phyloP scores from a whole-genome alignment of 2,797 vertebrate genomes.

The Enteromius afrohamiltoni region DNA sequence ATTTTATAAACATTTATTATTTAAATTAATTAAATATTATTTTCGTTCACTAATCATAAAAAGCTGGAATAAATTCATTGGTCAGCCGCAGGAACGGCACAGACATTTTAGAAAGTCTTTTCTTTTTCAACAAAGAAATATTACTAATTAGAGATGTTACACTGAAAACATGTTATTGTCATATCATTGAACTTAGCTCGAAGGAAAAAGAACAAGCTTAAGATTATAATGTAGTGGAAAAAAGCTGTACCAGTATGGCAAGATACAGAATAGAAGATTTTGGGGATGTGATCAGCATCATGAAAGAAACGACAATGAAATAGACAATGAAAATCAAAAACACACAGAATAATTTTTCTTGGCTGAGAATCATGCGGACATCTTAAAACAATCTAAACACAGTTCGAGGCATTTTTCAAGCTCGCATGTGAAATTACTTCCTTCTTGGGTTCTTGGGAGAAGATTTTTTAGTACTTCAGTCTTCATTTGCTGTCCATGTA shows the following conservation, averaged over 20 bases:
- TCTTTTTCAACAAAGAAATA: neutral
- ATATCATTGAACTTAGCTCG: neutral
- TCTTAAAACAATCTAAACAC: neutral
- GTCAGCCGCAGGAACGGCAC: neutral
- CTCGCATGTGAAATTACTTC: neutral
- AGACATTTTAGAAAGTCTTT: neutral
- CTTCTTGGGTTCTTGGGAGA: neutral
- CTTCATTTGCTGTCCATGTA: slow-evolving; percentile 14
- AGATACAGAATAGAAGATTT: neutral
- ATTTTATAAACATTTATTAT: neutral
- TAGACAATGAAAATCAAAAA: neutral
- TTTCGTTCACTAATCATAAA: neutral
- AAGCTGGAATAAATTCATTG: neutral
- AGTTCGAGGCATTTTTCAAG: neutral
- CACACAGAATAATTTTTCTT: neutral
- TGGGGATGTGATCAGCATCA: too few relatives aligned
- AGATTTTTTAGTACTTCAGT: neutral
- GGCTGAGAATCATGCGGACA: neutral
- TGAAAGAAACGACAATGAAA: neutral
- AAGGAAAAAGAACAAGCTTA: neutral
- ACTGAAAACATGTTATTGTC: neutral
- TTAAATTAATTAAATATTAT: neutral
- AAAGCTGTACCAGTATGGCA: neutral
- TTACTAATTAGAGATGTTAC: neutral
- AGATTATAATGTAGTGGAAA: neutral